Percentiles rank a stretch among this genome's conserved stretches.
phyloP scores from a whole-genome alignment of 2,888 invertebrate species.

The Drosophila dives region DNA sequence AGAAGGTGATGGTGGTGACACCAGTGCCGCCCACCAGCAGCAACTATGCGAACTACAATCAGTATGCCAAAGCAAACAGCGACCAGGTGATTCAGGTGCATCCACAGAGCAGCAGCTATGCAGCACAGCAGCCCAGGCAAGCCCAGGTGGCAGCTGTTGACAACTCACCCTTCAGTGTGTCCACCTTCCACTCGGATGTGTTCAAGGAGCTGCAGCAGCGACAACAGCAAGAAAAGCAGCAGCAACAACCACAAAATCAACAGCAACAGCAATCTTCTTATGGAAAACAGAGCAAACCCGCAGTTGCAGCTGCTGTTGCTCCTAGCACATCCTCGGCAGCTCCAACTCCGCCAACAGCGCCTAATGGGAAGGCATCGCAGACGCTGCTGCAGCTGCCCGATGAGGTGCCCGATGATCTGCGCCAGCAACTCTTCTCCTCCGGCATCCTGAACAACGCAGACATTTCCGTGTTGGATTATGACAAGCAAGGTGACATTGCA shows the following conservation, averaged over 20 bases:
- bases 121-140: slow-evolving; percentile 76
- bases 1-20: slow-evolving; percentile 84
- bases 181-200: slow-evolving; percentile 84
- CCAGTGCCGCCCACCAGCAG: slow-evolving; percentile 79
- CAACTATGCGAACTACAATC: slow-evolving; percentile 65
- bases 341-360: slow-evolving; percentile 19
- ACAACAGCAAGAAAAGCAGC: slow-evolving; percentile 53
- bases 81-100: slow-evolving; percentile 68
- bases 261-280: slow-evolving; percentile 16
- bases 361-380: slow-evolving; percentile 73
- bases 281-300: slow-evolving; percentile 11
- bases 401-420: slow-evolving; percentile 94
- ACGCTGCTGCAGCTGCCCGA: slow-evolving; percentile 89
- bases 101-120: slow-evolving; percentile 61
- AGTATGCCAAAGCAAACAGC: slow-evolving; percentile 54
- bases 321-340: slow-evolving; percentile 9
- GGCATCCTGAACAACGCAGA: slow-evolving; percentile 95
- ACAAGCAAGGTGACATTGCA: slow-evolving; percentile 94
- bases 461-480: slow-evolving; percentile 94
- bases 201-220: slow-evolving; percentile 83
- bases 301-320: slow-evolving; percentile 1
- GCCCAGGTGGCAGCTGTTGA: slow-evolving; percentile 36
- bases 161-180: slow-evolving; percentile 82
- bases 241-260: slow-evolving; percentile 17
- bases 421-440: slow-evolving; percentile 92